Percentiles rank a stretch among this genome's conserved stretches.
phyloP scores from a whole-genome alignment of 2,113 vertebrate species.

The Gopherus evgoodei region DNA sequence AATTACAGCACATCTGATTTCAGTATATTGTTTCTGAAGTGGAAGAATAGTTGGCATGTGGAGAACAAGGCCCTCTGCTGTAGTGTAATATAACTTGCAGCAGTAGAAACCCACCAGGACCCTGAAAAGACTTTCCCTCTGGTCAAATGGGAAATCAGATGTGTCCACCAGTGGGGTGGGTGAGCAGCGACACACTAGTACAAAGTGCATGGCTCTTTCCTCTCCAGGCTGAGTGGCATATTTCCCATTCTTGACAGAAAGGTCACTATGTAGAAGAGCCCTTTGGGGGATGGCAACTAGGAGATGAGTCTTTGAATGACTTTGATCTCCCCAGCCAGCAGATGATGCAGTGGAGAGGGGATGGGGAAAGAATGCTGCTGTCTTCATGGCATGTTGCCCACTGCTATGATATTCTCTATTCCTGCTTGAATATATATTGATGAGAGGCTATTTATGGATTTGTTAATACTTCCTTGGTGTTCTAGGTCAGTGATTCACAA shows the following conservation, averaged over 20 bases:
- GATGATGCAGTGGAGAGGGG: not conserved
- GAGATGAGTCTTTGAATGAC: not conserved
- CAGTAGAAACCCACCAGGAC: not conserved
- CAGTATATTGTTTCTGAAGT: not conserved
- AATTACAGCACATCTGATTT: not conserved
- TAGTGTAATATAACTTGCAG: not conserved
- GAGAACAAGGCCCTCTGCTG: not conserved
- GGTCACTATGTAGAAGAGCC: not conserved
- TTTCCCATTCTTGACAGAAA: conserved; percentile 15
- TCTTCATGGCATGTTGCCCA: not conserved
- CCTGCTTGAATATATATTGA: not conserved
- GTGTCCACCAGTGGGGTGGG: rapidly evolving
- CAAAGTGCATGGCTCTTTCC: rapidly evolving
- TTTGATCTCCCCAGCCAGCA: rapidly evolving
- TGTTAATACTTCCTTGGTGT: not conserved
- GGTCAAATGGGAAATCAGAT: not conserved
- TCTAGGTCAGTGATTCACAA: not conserved
- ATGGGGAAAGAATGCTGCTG: not conserved
- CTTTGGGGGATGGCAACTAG: rapidly evolving
- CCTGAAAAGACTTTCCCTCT: not conserved
- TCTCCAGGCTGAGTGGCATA: not conserved
- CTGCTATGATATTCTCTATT: no score
- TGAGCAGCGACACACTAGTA: not conserved
- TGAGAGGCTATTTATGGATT: not conserved
- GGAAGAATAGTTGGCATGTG: rapidly evolving